Base-by-base conservation (phyloP, 2,797 vertebrate genomes). In the Poeciliopsis presidionis region DNA sequence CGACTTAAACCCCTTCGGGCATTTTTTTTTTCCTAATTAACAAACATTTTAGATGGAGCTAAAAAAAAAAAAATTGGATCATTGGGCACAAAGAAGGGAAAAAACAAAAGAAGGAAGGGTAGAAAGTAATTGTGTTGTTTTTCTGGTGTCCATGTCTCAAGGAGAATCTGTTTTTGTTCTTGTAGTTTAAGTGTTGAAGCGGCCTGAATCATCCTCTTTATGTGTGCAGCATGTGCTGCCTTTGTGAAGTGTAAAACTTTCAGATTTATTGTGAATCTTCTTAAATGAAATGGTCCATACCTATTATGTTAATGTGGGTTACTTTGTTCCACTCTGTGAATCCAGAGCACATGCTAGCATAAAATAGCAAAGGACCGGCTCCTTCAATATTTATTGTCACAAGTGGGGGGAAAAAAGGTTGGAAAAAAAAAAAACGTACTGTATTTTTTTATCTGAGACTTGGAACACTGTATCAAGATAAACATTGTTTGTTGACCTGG, bases 1-100 rank as follows among this genome's bases (percentile, higher is more conserved):
- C 77, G 75, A 90, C 77, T 85, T 12, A 5, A 77, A 47, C 84
- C 81, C 88, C 86, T 9, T 9, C 5, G 16, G 57, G 65, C 81
- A 84, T 76, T 77, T 83, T 83, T 85, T 85, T 80, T 79, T 20
- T 7, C 0, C 55, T 88, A 94, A 92, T 92, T 91, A 92, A 92
- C 87, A 89, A 82, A 86, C 22, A 59, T 86, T 91, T 89, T 89
- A 92, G 92, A 90, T 89, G 90, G 81, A 72, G 28, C 4, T 39
- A 20, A 36, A 65, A 55, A 75, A 79, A 78, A 90, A 86, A 14
- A 51, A 76, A 77, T 55, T 4, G 41, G 75, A 81, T 12, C 30
- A 80, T 84, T 89, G 84, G 77, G 72, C 74, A 49, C 84, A 75
- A 51, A 79, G 73, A 67, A 20, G 30, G 39, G 46, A 75, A 55